A percentile compares a stretch with the other conserved stretches of the same genome.
phyloP scores from a whole-genome alignment of 1,140 invertebrate species.

The Drosophila orosa region DNA sequence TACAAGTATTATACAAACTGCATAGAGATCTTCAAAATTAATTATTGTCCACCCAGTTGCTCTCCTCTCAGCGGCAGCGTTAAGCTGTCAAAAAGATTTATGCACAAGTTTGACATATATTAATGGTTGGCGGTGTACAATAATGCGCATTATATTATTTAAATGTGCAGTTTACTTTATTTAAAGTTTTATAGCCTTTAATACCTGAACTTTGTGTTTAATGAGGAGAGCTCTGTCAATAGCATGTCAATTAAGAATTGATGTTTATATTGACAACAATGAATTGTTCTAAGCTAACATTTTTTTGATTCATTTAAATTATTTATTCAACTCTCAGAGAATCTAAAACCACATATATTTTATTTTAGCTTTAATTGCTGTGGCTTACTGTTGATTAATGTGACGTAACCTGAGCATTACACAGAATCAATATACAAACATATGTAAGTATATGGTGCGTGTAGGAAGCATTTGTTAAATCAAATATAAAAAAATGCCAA shows the following conservation, averaged over 20 bases:
- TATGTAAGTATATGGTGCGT: constrained; percentile 2
- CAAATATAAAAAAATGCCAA: constrained; percentile 20
- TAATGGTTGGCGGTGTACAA: constrained; percentile 54
- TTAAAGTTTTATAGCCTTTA: neutral
- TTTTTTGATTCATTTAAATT: neutral
- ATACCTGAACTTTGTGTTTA: constrained; percentile 27
- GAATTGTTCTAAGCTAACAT: neutral
- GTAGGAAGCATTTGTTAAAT: constrained; percentile 26
- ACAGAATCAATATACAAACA: constrained; percentile 31
- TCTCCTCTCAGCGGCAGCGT: constrained; percentile 35
- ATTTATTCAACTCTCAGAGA: neutral
- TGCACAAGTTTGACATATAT: constrained; percentile 57
- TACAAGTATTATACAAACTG: neutral
- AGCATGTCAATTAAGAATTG: constrained; percentile 27
- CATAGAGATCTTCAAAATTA: neutral
- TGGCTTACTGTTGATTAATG: constrained; percentile 10
- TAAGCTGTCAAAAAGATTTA: constrained; percentile 67
- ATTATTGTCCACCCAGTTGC: neutral
- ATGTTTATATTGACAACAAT: constrained; percentile 29
- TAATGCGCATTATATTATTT: constrained; percentile 68
- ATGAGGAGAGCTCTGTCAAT: constrained; percentile 26
- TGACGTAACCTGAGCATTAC: constrained; percentile 56
- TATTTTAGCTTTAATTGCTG: constrained; percentile 7
- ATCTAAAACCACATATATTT: neutral
- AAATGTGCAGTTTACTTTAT: constrained; percentile 48